phyloP scores from a whole-genome alignment of 2,888 invertebrate genomes.

The Sussaba pulchella region DNA sequence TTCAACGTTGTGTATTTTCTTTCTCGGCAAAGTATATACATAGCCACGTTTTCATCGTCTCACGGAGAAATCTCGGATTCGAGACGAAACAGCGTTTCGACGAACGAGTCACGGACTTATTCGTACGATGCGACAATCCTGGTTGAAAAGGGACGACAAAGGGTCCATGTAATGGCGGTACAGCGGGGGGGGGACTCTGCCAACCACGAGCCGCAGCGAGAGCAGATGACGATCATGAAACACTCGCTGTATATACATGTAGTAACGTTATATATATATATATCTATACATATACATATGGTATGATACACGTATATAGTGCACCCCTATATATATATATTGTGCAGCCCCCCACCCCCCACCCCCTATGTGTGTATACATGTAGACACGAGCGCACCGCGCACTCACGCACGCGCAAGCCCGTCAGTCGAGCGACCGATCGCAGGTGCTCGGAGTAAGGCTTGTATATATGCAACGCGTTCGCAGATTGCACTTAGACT shows the following conservation, averaged over 20 bases:
- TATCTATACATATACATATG: background rate
- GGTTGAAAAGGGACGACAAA: conserved; percentile 16
- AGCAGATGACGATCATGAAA: conserved; percentile 30
- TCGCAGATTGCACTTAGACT: conserved; percentile 30
- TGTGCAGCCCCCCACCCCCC: too few species aligned
- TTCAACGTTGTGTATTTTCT: too few species aligned
- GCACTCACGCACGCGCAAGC: conserved; percentile 12
- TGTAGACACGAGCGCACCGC: background rate
- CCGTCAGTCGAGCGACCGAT: conserved; percentile 29
- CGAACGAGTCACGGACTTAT: conserved; percentile 40
- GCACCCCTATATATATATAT: too few species aligned
- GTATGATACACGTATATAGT: conserved; percentile 1
- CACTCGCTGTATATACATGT: background rate
- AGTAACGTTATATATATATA: background rate
- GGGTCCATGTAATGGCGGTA: background rate
- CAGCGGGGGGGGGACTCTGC: background rate
- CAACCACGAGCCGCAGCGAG: conserved; percentile 15
- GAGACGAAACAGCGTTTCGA: conserved; percentile 34
- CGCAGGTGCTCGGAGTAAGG: conserved; percentile 39
- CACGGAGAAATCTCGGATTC: conserved; percentile 16
- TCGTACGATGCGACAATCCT: conserved; percentile 30
- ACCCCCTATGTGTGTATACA: background rate
- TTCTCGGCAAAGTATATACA: background rate
- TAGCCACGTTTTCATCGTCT: background rate
- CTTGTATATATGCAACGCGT: conserved; percentile 29